phyloP scores from a whole-genome alignment of 2,888 invertebrate species.

The Ectobius pallidus region DNA sequence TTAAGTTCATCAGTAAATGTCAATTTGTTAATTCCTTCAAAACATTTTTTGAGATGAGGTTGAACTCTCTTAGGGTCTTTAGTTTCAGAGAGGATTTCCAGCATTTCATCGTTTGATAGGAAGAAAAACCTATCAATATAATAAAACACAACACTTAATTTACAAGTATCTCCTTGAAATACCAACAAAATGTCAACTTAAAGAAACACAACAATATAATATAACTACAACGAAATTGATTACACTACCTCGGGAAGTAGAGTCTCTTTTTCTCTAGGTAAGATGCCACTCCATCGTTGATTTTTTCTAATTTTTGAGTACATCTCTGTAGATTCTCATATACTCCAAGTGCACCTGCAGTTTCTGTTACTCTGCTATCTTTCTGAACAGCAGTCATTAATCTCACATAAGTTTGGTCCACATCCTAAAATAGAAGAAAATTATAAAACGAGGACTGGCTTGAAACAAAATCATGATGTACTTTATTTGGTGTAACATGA shows the following conservation, averaged over 20 bases:
- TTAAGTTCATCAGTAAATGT: constrained; percentile 73
- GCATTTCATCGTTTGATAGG: constrained; percentile 87
- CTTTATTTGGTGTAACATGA: no score
- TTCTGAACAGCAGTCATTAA: constrained; percentile 68
- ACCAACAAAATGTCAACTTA: no score
- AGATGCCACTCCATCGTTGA: constrained; percentile 81
- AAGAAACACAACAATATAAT: no score
- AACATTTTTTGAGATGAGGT: constrained; percentile 86
- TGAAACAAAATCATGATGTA: no score
- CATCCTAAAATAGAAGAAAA: constrained; percentile 60
- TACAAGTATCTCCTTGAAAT: no score
- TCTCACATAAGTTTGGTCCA: constrained; percentile 69
- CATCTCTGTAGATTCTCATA: constrained; percentile 74
- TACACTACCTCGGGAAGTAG: constrained; percentile 73
- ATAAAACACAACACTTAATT: no score
- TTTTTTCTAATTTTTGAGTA: constrained; percentile 72
- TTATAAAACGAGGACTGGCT: no score
- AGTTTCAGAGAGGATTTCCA: constrained; percentile 89
- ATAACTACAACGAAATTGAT: no score
- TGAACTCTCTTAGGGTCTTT: constrained; percentile 84
- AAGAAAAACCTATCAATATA: constrained; percentile 89
- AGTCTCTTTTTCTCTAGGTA: constrained; percentile 85
- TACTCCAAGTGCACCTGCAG: constrained; percentile 69
- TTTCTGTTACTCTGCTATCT: constrained; percentile 69
- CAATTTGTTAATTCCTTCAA: constrained; percentile 81